phyloP scores from a whole-genome alignment of 1,140 invertebrate species.

The Rhynchophorus ferrugineus region DNA sequence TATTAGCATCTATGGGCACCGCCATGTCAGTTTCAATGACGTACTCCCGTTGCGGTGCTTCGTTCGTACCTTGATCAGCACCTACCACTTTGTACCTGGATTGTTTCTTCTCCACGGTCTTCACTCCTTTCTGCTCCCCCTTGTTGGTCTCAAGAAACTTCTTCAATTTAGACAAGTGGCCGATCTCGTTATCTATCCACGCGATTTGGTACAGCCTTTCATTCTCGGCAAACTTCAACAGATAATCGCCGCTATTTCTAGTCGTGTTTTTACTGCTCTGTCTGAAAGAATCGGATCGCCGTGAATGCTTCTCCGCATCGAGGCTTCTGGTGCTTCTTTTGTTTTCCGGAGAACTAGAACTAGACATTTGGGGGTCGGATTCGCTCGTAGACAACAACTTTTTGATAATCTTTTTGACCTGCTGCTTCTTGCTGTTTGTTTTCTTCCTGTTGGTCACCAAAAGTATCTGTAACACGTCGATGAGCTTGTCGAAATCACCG shows the following conservation, averaged over 20 bases:
- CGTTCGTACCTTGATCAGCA: conserved; percentile 5
- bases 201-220: conserved; percentile 33
- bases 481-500: background rate
- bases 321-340: background rate
- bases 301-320: background rate
- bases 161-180: conserved; percentile 32
- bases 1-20: background rate
- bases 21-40: conserved; percentile 25
- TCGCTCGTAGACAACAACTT: background rate
- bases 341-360: background rate
- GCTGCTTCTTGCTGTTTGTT: background rate
- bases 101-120: background rate
- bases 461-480: background rate
- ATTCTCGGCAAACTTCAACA: conserved; percentile 33
- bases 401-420: background rate
- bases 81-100: conserved; percentile 4
- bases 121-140: background rate
- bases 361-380: background rate
- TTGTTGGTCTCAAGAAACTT: conserved; percentile 2
- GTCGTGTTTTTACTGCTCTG: background rate
- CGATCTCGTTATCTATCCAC: conserved; percentile 38
- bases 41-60: conserved; percentile 15
- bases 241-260: conserved; percentile 20
- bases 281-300: background rate
- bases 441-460: background rate